Percentiles rank a stretch among this genome's conserved stretches.
phyloP scores from a whole-genome alignment of 2,113 vertebrate species.

The Cololabis saira region DNA sequence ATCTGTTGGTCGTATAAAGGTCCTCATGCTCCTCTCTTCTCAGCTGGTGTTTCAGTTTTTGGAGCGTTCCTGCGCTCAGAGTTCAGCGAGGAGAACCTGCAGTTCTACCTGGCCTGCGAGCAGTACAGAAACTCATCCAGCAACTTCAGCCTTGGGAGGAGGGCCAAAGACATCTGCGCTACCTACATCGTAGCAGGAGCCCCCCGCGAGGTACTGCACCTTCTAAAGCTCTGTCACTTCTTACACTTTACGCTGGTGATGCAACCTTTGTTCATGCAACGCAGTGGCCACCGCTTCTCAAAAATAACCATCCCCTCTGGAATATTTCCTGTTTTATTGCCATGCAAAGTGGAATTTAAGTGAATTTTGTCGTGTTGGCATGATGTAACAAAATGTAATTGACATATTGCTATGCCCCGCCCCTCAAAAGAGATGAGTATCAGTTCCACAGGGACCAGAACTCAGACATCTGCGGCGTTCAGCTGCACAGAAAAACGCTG shows the following conservation, averaged over 20 bases:
- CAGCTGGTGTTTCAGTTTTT: constrained; percentile 85
- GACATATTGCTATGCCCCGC: too few relatives aligned
- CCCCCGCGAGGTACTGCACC: constrained; percentile 88
- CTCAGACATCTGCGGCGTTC: too few relatives aligned
- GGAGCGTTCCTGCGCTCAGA: constrained; percentile 91
- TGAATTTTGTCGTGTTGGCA: too few relatives aligned
- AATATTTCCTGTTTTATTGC: too few relatives aligned
- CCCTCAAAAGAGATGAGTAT: too few relatives aligned
- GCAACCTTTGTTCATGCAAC: too few relatives aligned
- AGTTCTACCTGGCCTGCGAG: constrained; percentile 94
- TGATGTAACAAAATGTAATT: too few relatives aligned
- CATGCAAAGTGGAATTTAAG: too few relatives aligned
- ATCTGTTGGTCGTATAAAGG: neutral
- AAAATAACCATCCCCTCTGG: too few relatives aligned
- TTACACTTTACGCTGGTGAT: neutral
- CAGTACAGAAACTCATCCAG: constrained; percentile 91
- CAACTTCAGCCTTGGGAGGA: constrained; percentile 84
- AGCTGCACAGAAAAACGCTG: too few relatives aligned
- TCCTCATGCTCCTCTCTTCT: neutral
- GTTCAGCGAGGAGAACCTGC: constrained; percentile 97
- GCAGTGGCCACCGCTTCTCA: too few relatives aligned
- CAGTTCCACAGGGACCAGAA: too few relatives aligned
- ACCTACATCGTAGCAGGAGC: constrained; percentile 90
- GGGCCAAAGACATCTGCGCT: constrained; percentile 88
- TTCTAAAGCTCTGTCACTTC: neutral